phyloP scores from a whole-genome alignment of 2,888 invertebrate species.

The Smittia sp. region DNA sequence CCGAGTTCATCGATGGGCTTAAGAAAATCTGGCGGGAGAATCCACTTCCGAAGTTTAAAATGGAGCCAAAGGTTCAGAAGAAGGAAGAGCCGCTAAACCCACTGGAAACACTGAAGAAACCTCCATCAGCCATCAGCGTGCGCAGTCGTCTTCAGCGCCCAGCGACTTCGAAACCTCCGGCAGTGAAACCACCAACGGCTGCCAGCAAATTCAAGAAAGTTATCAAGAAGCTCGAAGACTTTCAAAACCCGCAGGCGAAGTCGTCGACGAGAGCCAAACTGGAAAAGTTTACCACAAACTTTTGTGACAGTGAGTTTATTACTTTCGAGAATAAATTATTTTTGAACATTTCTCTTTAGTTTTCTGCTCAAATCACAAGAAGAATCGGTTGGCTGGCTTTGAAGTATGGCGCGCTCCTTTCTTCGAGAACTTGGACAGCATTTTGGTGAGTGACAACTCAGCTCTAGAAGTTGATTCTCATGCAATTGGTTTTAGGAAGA shows the following conservation, averaged over 20 bases:
- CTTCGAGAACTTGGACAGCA: neutral
- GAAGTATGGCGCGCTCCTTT: neutral
- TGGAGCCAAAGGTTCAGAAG: no score
- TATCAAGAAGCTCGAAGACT: neutral
- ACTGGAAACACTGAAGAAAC: no score
- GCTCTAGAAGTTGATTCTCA: neutral
- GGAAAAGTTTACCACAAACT: neutral
- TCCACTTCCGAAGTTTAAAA: no score
- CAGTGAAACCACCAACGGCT: no score
- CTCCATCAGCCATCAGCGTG: no score
- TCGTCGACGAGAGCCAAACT: no score
- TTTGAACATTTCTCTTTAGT: neutral
- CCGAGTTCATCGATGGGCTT: no score
- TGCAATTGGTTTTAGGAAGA: neutral
- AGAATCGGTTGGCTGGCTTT: neutral
- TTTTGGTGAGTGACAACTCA: neutral
- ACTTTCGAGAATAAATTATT: neutral
- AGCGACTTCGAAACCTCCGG: no score
- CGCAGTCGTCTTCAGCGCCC: no score
- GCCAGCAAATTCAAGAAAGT: neutral
- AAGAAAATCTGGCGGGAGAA: no score
- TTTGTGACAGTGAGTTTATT: neutral
- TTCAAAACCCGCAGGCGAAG: neutral
- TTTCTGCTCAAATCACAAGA: neutral
- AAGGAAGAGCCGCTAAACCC: no score